A percentile compares a stretch with the other conserved stretches of the same genome.
phyloP scores from a whole-genome alignment of 2,797 vertebrate genomes.

The Rhynchotus rufescens region DNA sequence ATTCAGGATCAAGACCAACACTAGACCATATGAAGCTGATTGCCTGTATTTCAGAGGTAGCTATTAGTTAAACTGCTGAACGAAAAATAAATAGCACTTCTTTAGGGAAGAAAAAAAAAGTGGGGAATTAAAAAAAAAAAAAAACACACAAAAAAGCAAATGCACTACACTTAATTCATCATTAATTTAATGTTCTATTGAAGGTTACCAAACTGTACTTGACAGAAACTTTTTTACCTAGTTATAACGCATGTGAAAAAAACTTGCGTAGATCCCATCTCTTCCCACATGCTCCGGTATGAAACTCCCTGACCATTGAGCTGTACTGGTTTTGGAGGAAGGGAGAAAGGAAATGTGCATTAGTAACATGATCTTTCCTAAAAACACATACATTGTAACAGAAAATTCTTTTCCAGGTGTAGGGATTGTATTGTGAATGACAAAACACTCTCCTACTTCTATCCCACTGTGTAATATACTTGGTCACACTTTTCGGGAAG shows the following conservation, averaged over 20 bases:
- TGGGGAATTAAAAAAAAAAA: neutral
- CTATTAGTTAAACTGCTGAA: neutral
- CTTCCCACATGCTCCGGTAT: neutral
- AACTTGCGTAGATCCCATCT: neutral
- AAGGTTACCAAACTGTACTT: neutral
- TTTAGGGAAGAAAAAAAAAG: neutral
- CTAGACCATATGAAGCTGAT: accelerated
- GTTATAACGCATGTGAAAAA: neutral
- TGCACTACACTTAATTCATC: neutral
- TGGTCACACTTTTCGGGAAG: neutral
- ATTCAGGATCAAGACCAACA: neutral
- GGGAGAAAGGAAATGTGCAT: neutral
- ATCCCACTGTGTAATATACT: neutral
- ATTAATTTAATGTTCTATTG: neutral
- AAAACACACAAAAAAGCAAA: too few relatives aligned
- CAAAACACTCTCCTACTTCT: neutral
- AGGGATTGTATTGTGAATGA: neutral
- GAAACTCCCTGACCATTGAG: neutral
- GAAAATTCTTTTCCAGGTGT: neutral
- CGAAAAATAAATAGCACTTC: neutral
- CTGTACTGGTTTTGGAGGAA: neutral
- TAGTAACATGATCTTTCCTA: neutral
- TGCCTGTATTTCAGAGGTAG: neutral
- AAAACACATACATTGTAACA: neutral
- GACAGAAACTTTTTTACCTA: neutral